A percentile compares a stretch with the other conserved stretches of the same genome.
Conservation (phyloP, 2,113 vertebrate species). For the Etheostoma cragini region DNA sequence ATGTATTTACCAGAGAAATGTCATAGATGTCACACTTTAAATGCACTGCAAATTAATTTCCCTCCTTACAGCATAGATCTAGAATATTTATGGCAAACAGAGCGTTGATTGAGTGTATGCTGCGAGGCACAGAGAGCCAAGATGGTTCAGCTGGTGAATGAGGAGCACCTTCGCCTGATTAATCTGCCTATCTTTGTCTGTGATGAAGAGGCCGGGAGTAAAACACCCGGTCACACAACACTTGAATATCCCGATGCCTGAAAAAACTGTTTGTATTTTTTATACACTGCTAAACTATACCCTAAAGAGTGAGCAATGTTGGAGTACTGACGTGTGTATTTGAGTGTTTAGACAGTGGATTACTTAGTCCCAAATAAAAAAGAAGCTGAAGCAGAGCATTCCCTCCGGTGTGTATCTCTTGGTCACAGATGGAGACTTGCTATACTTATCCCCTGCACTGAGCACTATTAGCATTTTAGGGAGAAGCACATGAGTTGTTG, state of each 20-base stretch:
- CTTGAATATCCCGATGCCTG: slow-evolving; percentile 60
- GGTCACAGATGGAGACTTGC: slow-evolving; percentile 28
- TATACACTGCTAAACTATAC: slow-evolving; percentile 46
- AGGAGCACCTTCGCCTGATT: slow-evolving; percentile 76
- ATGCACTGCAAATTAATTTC: slow-evolving; percentile 62
- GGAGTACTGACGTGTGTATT: slow-evolving; percentile 48
- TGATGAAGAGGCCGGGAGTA: slow-evolving; percentile 52
- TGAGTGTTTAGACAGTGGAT: slow-evolving; percentile 57
- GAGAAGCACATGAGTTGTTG: slow-evolving; percentile 5
- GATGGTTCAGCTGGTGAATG: slow-evolving; percentile 61
- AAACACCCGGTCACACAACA: slow-evolving; percentile 51
- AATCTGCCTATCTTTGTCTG: slow-evolving; percentile 61
- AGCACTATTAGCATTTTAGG: slow-evolving; percentile 31
- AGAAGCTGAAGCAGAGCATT: slow-evolving; percentile 34
- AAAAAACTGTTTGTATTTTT: slow-evolving; percentile 38
- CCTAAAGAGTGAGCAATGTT: slow-evolving; percentile 44
- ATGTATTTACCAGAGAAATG: slow-evolving; percentile 67
- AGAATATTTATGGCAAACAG: slow-evolving; percentile 68
- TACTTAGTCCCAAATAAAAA: slow-evolving; percentile 49
- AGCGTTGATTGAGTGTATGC: slow-evolving; percentile 69
- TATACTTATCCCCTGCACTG: slow-evolving; percentile 20
- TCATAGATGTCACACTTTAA: slow-evolving; percentile 63
- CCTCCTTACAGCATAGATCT: slow-evolving; percentile 48
- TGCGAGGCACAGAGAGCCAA: slow-evolving; percentile 55
- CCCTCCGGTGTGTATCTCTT: slow-evolving; percentile 19